Percentiles rank a stretch among this genome's conserved stretches.
Conservation (phyloP, 2,888 invertebrate species). For the Callyntrura sp. region DNA sequence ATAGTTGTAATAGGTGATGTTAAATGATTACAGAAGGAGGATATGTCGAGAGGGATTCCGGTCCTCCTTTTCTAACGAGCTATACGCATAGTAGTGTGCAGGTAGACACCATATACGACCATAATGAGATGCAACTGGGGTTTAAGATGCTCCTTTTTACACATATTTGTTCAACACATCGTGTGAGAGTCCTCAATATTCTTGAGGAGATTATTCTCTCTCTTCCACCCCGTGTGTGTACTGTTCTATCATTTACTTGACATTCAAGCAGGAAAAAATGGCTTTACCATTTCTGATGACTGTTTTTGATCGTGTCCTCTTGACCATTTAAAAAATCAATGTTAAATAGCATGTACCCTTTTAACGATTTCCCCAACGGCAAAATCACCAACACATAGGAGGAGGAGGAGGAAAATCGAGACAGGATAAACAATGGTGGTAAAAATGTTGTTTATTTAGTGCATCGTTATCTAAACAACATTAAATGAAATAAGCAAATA, state of each 20-base stretch:
- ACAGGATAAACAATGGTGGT: too few species aligned
- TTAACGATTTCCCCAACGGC: too few species aligned
- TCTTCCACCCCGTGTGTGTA: too few species aligned
- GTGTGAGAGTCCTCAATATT: slow-evolving; percentile 31
- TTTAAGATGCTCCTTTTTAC: slow-evolving; percentile 13
- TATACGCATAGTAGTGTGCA: too few species aligned
- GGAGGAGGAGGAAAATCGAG: too few species aligned
- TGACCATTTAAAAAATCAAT: slow-evolving; percentile 26
- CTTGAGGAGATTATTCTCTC: too few species aligned
- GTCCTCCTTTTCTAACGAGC: slow-evolving; percentile 8
- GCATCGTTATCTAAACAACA: slow-evolving; percentile 48
- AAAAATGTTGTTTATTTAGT: slow-evolving; percentile 18
- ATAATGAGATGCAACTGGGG: slow-evolving; percentile 36
- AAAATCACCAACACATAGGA: too few species aligned
- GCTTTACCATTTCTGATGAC: slow-evolving; percentile 33
- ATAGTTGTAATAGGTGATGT: background rate
- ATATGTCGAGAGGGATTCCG: slow-evolving; percentile 11
- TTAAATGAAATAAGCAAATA: slow-evolving; percentile 23
- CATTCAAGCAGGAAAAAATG: too few species aligned
- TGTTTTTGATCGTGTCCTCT: background rate
- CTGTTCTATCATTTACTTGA: too few species aligned
- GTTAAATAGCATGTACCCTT: slow-evolving; percentile 30
- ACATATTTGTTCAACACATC: background rate
- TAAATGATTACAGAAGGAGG: background rate
- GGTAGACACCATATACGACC: background rate